Conservation (phyloP, 2,113 vertebrate genomes). For the Pangasianodon gigas region DNA sequence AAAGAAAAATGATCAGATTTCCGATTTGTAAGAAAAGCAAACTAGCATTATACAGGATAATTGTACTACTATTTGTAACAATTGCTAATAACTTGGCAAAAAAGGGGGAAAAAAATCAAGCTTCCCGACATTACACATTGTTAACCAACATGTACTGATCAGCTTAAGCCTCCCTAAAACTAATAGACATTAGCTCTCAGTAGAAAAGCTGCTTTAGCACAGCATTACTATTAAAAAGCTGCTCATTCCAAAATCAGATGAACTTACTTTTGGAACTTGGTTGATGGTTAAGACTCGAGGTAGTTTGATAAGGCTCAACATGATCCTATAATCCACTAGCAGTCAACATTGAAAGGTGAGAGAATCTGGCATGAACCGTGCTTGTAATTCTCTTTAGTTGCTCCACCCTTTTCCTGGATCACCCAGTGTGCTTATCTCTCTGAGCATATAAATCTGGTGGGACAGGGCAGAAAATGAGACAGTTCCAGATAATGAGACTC, state of each 20-base stretch:
- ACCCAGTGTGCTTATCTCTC: background rate
- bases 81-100: background rate
- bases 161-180: background rate
- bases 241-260: background rate
- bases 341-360: background rate
- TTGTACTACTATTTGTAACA: background rate
- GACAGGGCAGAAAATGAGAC: background rate
- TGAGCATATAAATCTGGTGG: slow-evolving; percentile 8
- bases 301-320: slow-evolving; percentile 81
- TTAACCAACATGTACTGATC: background rate
- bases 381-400: background rate
- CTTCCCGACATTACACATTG: background rate
- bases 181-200: background rate
- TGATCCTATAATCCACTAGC: slow-evolving; percentile 4
- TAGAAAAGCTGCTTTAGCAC: background rate
- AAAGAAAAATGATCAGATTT: background rate
- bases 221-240: background rate
- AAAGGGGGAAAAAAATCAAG: background rate
- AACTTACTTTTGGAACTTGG: slow-evolving; percentile 91
- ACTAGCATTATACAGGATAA: background rate
- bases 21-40: background rate
- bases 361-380: slow-evolving; percentile 31
- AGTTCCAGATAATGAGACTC: background rate
- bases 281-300: slow-evolving; percentile 82
- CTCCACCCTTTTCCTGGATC: background rate